Evolutionary conservation across 2,113 vertebrate species (phyloP), one percentile per base, ranked within the genome.

Genomic region (Amphilophus citrinellus): DNA sequence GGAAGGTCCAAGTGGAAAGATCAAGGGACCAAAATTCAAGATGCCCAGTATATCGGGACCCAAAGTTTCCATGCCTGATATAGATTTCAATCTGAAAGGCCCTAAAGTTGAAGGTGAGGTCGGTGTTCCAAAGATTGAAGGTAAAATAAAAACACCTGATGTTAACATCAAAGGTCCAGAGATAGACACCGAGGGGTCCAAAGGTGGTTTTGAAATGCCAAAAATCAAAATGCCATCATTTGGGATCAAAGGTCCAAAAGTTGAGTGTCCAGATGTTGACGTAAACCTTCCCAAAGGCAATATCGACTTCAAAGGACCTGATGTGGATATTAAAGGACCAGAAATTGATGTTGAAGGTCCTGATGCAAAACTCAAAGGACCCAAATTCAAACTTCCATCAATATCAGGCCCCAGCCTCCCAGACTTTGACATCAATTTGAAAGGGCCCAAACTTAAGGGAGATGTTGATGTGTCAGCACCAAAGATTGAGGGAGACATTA

Each of bases 91-190:
- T 24, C 39, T 84, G 1, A 96, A 95, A 62, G 91, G 90, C 0
- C 92, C 95, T 1, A 96, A 95, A 42, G 0, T 85, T 8, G 1
- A 81, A 83, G 13, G 87, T 13, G n/a, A 42, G 0, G 10, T 32
- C 24, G 30, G 86, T 4, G 0, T 83, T 37, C 86, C 81, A 88
- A 84, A 83, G 7, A 71, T 89, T 68, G 81, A 88, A 13, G 1
- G 63, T 0, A 60, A 57, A 11, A 17, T 10, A 2, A 65, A 78
- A 53, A 18, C 5, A 3, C 60, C 63, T 0, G 14, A 59, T 0
- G 3, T 2, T 3, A 57, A 89, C 2, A 14, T 89, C 5, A 30
- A 84, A 37, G 63, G 63, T 20, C 76, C 65, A 0, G 9, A 80
- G 0, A 0, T 84, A 20, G 77, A 82, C 0, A 57, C 56, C 20